phyloP scores from a whole-genome alignment of 1,140 invertebrate species.

The Stegodyphus mimosarum region DNA sequence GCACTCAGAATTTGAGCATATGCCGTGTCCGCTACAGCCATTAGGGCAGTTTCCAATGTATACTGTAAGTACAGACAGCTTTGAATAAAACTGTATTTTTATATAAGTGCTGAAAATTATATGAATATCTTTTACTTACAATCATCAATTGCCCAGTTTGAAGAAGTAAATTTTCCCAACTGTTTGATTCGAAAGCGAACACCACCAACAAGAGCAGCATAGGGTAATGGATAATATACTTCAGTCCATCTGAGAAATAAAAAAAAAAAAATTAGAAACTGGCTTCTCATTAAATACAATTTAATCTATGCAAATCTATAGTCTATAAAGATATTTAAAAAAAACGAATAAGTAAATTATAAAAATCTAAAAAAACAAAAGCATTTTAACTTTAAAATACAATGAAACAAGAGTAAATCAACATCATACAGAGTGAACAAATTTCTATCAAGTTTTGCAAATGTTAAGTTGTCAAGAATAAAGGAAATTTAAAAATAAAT shows the following conservation, averaged over 20 bases:
- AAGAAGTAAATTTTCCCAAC: constrained; percentile 43
- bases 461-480: too few species aligned
- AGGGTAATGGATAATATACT: constrained; percentile 68
- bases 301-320: too few species aligned
- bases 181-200: constrained; percentile 68
- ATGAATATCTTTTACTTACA: constrained; percentile 15
- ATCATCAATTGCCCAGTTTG: constrained; percentile 69
- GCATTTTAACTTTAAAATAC: too few species aligned
- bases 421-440: too few species aligned
- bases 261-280: too few species aligned
- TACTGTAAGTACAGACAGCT: constrained; percentile 64
- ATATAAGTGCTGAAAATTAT: background rate
- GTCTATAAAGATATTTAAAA: too few species aligned
- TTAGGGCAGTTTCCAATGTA: constrained; percentile 68
- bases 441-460: too few species aligned
- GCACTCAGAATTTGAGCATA: constrained; percentile 67
- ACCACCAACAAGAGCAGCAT: constrained; percentile 66
- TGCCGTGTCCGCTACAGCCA: constrained; percentile 69
- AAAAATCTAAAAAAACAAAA: too few species aligned
- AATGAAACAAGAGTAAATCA: too few species aligned
- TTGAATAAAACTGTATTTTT: background rate
- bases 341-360: too few species aligned
- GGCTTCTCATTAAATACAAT: too few species aligned
- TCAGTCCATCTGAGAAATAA: constrained; percentile 66
- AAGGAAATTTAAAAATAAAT: too few species aligned